A percentile compares a stretch with the other conserved stretches of the same genome.
Evolutionary conservation across 1,140 invertebrate species (phyloP).

Genomic region (Pantala flavescens): DNA sequence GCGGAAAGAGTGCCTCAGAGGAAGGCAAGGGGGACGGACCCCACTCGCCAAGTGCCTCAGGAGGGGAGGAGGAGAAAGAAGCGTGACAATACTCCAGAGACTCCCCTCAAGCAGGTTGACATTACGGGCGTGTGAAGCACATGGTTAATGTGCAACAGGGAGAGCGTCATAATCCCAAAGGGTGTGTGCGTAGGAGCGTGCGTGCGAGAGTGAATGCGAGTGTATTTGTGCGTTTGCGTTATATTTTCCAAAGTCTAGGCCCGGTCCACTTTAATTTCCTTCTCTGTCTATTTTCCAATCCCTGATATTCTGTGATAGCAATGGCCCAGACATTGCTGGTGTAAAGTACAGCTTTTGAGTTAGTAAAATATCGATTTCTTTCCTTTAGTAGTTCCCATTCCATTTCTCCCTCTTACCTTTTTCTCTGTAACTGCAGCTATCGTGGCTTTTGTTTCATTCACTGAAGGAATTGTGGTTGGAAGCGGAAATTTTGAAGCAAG

Average conservation of each 20-base stretch:
- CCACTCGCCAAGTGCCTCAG: neutral
- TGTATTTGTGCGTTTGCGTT: neutral
- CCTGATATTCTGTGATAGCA: neutral
- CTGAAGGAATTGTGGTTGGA: neutral
- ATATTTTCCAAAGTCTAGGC: neutral
- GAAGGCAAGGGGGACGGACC: neutral
- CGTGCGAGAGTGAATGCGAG: neutral
- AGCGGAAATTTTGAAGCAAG: neutral
- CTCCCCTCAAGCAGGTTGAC: neutral
- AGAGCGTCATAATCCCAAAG: neutral
- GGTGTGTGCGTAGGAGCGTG: neutral
- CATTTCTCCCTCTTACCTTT: neutral
- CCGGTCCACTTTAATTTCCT: neutral
- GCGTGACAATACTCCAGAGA: neutral
- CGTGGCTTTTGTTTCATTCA: neutral
- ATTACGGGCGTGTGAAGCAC: neutral
- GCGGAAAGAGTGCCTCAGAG: neutral
- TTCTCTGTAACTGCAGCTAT: neutral
- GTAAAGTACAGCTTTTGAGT: neutral
- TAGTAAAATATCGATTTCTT: neutral
- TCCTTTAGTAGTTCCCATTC: neutral
- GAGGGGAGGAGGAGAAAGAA: neutral
- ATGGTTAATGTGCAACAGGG: neutral
- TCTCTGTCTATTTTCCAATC: slow-evolving; percentile 7
- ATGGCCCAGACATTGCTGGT: neutral